phyloP scores from a whole-genome alignment of 2,888 invertebrate species.

The Folsomia candida region DNA sequence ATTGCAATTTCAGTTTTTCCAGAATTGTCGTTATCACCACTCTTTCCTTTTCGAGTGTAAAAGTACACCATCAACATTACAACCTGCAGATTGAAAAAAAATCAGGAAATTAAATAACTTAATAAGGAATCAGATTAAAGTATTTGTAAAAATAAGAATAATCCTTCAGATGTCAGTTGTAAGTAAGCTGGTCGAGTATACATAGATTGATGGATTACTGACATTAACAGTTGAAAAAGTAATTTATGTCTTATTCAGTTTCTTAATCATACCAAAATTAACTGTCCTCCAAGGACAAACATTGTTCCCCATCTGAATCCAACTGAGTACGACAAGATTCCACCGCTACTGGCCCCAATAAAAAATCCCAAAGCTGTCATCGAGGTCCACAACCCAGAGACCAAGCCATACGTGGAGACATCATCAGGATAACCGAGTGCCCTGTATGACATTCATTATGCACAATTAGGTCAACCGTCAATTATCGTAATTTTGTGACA shows the following conservation, averaged over 20 bases:
- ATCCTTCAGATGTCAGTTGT: no score
- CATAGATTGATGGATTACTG: no score
- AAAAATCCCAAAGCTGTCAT: conserved; percentile 85
- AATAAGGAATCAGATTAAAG: no score
- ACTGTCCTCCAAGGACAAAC: conserved; percentile 67
- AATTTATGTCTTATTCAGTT: no score
- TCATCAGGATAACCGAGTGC: conserved; percentile 75
- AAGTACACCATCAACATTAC: conserved; percentile 1
- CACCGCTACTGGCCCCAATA: conserved; percentile 53
- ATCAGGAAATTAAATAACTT: no score
- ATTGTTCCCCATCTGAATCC: conserved; percentile 67
- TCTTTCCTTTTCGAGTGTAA: neutral
- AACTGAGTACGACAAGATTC: conserved; percentile 51
- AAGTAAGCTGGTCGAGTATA: no score
- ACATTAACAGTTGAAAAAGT: no score
- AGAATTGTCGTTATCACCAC: neutral
- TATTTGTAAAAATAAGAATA: no score
- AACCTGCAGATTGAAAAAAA: neutral
- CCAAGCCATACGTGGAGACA: conserved; percentile 82
- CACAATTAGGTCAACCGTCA: neutral
- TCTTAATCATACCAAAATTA: conserved; percentile 62
- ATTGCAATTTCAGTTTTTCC: neutral
- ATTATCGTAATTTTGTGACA: neutral
- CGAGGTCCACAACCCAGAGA: conserved; percentile 88
- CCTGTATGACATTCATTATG: conserved; percentile 55